Evolutionary conservation across 2,113 vertebrate genomes (phyloP), one percentile per base, ranked within the genome.

Genomic region (Corythornis madagascariensis): DNA sequence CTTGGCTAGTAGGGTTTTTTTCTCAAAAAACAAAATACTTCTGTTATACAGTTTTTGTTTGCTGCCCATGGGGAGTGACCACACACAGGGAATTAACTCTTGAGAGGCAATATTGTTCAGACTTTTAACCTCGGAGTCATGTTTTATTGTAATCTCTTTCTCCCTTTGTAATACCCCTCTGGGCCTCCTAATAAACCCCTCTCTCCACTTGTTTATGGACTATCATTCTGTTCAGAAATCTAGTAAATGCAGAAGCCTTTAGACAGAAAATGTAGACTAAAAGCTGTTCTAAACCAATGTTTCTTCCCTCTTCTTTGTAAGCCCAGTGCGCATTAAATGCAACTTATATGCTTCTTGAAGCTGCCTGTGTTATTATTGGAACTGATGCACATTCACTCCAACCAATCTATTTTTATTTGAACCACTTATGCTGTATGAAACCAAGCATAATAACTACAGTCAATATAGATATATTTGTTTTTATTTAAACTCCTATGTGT

Each of bases 351-450:
- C 81, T 90, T 74, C 31, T 96, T 48, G 82, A 96, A 95, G 88
- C 82, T 86, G 96, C 79, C 86, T 43, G 64, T 87, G 90, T 95
- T 96, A 57, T 97, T 97, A 97, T 96, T 96, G 97, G 95, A 96
- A 96, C 96, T 65, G 96, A 97, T 97, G 96, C 92, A 95, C 83
- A 69, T 95, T 95, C 92, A 94, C 95, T 97, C 92, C 88, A 89
- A 90, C 94, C 96, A 95, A 97, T 97, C 97, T 97, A 95, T 97
- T 97, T 98, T 97, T 97, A 97, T 98, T 96, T 96, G 95, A 96
- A 95, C 93, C 97, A 97, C 96, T 97, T 97, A 96, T 6, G 16
- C 93, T 94, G 88, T 94, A 97, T 96, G 96, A 97, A 97, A 96
- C 94, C 83, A 91, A 96, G 96, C 93, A 94, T 97, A 96, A 96